Evolutionary conservation across 2,113 vertebrate species (phyloP).

Genomic region (Labeo catla): DNA sequence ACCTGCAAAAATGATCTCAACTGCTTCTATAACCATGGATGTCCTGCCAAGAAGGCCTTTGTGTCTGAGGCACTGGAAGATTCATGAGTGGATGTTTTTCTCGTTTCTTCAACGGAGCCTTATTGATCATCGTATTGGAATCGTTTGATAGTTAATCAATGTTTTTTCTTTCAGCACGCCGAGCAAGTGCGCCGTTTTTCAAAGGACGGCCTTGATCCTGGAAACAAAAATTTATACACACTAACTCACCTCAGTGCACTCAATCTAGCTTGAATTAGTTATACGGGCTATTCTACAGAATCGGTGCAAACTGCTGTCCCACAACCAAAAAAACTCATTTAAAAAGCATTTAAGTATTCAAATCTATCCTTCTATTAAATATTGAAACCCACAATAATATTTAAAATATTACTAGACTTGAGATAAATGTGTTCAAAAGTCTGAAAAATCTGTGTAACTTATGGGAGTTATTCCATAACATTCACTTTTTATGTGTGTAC

Average conservation of each 20-base stretch:
- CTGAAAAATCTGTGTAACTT: too few species aligned
- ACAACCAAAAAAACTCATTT: neutral
- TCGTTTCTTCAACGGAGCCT: slow-evolving; percentile 68
- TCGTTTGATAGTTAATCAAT: slow-evolving; percentile 84
- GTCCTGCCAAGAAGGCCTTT: slow-evolving; percentile 56
- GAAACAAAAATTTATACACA: slow-evolving; percentile 38
- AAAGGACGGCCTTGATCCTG: slow-evolving; percentile 73
- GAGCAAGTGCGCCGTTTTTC: slow-evolving; percentile 63
- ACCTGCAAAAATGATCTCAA: slow-evolving; percentile 8
- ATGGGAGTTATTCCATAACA: too few species aligned
- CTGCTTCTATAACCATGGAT: slow-evolving; percentile 37
- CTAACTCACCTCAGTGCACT: slow-evolving; percentile 11
- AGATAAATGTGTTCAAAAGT: too few species aligned
- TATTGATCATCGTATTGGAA: slow-evolving; percentile 79
- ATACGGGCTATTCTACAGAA: neutral
- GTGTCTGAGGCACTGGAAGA: slow-evolving; percentile 63
- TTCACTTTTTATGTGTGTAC: too few species aligned
- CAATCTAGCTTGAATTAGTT: neutral
- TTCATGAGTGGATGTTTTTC: slow-evolving; percentile 65
- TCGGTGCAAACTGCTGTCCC: too few species aligned
- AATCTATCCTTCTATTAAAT: too few species aligned
- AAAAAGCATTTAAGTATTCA: too few species aligned
- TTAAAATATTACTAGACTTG: too few species aligned
- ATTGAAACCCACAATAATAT: too few species aligned
- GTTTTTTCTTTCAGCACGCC: slow-evolving; percentile 74